Base-by-base conservation (phyloP, 1,140 invertebrate genomes). In the Cydia fagiglandana region DNA sequence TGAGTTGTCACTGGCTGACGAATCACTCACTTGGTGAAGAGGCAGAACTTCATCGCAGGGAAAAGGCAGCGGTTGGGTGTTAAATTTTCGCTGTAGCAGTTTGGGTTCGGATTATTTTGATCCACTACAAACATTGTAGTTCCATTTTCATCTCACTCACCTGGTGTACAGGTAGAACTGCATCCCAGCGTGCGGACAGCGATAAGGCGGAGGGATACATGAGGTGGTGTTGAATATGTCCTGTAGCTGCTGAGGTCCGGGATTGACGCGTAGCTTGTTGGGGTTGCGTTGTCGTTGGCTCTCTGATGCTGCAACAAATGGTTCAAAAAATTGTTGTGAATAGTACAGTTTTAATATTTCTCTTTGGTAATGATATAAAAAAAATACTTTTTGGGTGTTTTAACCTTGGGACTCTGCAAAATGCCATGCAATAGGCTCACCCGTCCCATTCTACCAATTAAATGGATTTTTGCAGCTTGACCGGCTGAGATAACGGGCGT, bases 101-200 rank as follows among this genome's bases (percentile, higher is more conserved):
- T 94, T 88, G 78, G 94, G 64, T 87, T 80, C 5, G 64, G 47
- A 13, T n/a, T n/a, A n/a, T n/a, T n/a, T 28, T 12, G 30, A n/a
- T 12, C 4, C 77, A 30, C 1, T 12, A 24, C 12, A 74, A 4
- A 30, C 28, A 53, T 47, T 47, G 4, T 10, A 38, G 50, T 13
- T 73, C 64, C 4, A 34, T 56, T 47, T 70, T 47, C 56, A n/a
- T 79, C 81, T 81, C 12, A 78, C 70, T 88, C 91, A 96, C 96
- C 95, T 96, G 1, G 97, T 97, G 79, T 97, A 97, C n/a, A 97
- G 88, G 91, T 95, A 97, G 88, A 96, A 97, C 80, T 97, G 95
- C 80, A 97, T 97, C 86, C 95, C 95, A 4, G 95, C 95, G 92
- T 97, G 96, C 1, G 97, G 96, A 92, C 96, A 97, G 73, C 93